Conservation (phyloP, 2,888 invertebrate genomes). For the Periphyllus acericola region DNA sequence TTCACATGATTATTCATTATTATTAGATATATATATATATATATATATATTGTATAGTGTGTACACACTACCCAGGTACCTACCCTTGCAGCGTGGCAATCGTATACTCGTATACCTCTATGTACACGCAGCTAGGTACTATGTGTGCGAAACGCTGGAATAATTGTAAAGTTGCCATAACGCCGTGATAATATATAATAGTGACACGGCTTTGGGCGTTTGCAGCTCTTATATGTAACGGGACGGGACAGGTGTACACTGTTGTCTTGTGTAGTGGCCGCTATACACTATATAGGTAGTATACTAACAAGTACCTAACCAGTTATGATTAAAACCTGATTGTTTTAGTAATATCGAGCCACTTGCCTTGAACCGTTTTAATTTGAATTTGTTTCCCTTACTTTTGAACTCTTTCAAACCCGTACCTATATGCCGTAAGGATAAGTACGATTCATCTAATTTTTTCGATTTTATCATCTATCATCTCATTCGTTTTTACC, state of each 20-base stretch:
- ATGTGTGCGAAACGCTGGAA: neutral
- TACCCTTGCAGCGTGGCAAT: neutral
- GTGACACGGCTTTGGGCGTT: conserved; percentile 48
- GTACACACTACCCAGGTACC: too few relatives aligned
- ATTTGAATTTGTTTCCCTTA: conserved; percentile 50
- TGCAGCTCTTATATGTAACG: conserved; percentile 34
- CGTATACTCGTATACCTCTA: too few relatives aligned
- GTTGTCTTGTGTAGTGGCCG: neutral
- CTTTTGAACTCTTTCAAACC: conserved; percentile 52
- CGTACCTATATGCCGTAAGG: neutral
- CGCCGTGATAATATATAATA: conserved; percentile 21
- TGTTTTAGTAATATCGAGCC: conserved; percentile 33
- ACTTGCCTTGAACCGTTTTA: conserved; percentile 58
- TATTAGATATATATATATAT: too few relatives aligned
- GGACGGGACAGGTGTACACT: conserved; percentile 25
- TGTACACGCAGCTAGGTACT: too few relatives aligned
- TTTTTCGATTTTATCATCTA: neutral
- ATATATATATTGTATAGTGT: too few relatives aligned
- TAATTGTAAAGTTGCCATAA: conserved; percentile 42
- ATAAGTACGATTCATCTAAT: neutral
- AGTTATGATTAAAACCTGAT: conserved; percentile 56
- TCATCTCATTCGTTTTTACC: neutral
- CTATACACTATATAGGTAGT: too few relatives aligned
- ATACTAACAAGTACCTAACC: neutral
- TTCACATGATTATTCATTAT: neutral